Percentiles rank a stretch among this genome's conserved stretches.
Evolutionary conservation across 2,113 vertebrate genomes (phyloP).

Genomic region (Galbula dea): DNA sequence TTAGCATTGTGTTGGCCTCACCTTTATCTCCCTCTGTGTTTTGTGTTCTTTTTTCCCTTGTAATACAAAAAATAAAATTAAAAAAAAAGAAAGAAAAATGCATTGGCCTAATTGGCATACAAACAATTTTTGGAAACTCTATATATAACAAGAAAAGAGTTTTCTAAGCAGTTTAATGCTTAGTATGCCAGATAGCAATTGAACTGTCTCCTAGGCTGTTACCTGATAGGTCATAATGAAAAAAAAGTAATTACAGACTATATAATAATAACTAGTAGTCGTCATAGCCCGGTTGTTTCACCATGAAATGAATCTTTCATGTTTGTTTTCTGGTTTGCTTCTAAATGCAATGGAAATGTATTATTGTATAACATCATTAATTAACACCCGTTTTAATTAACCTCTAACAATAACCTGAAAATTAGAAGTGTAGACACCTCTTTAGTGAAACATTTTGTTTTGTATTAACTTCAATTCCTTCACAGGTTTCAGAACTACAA

Average conservation of each 20-base stretch:
- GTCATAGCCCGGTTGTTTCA: neutral
- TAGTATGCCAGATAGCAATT: neutral
- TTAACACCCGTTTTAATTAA: neutral
- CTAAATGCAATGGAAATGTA: neutral
- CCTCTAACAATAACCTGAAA: neutral
- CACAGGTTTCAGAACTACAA: neutral
- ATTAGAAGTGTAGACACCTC: neutral
- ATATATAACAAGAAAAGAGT: neutral
- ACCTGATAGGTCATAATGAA: neutral
- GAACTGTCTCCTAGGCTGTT: neutral
- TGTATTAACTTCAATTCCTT: neutral
- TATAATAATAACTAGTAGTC: neutral
- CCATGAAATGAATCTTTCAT: neutral
- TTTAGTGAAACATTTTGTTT: neutral
- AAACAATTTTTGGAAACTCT: neutral
- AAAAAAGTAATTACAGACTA: neutral
- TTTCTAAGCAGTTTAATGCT: neutral
- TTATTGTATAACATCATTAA: neutral
- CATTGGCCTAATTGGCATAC: neutral
- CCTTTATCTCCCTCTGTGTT: neutral
- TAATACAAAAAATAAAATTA: neutral
- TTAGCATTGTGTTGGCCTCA: neutral
- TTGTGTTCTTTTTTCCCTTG: neutral
- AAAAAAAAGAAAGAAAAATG: neutral
- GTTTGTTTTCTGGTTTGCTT: neutral